These are phyloP conservation scores for Drosophila mettleri DNA, from an alignment of 2,888 invertebrate genomes.

Conservation along the genomic window DNA sequence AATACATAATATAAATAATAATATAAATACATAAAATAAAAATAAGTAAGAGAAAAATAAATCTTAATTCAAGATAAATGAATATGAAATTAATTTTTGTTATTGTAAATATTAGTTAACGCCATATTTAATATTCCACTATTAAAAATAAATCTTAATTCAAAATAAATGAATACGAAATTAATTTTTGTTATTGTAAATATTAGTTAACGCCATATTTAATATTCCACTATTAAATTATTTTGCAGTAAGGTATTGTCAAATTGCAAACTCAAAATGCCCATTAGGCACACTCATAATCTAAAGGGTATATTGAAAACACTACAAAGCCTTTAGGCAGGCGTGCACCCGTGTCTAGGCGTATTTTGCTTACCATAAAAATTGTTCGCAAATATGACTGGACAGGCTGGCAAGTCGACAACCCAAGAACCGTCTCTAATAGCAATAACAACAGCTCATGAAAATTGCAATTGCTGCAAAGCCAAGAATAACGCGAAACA, in stretches of 20 bases:
- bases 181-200: too few relatives aligned
- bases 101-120: too few relatives aligned
- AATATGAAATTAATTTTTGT: too few relatives aligned
- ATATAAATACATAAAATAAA: not conserved
- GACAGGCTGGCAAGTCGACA: conserved; percentile 26
- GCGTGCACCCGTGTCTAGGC: not conserved
- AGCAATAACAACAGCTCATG: conserved; percentile 48
- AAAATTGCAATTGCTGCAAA: conserved; percentile 55
- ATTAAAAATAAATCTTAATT: too few relatives aligned
- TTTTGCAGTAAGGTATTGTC: too few relatives aligned
- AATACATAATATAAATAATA: not conserved
- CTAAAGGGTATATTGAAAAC: not conserved
- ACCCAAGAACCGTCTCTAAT: conserved; percentile 42
- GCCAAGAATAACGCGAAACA: conserved; percentile 28
- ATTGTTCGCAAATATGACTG: conserved; percentile 30
- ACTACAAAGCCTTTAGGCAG: not conserved
- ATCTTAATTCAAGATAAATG: too few relatives aligned
- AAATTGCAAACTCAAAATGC: too few relatives aligned
- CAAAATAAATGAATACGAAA: too few relatives aligned
- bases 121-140: too few relatives aligned
- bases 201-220: too few relatives aligned
- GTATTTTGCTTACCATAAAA: conserved; percentile 23
- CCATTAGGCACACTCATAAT: not conserved
- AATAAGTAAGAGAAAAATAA: too few relatives aligned
- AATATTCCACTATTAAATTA: too few relatives aligned